Evolutionary conservation across 2,888 invertebrate species (phyloP).

Genomic region (Dicranocentrus wangi): DNA sequence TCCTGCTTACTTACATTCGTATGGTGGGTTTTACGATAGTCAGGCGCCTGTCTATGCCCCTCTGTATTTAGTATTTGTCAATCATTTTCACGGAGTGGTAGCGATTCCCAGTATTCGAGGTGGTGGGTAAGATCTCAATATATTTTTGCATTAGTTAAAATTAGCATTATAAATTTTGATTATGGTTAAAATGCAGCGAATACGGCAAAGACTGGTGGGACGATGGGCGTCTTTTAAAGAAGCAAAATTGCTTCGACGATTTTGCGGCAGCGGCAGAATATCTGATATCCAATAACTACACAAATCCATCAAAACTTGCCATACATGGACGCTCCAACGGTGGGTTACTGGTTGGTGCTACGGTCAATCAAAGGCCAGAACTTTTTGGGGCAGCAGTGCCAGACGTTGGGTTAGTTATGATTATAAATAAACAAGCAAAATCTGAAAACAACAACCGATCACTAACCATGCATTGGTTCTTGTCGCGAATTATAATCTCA

Average conservation of each 20-base stretch:
- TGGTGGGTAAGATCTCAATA: conserved; percentile 92
- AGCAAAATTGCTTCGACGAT: conserved; percentile 98
- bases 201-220: conserved; percentile 88
- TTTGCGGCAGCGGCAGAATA: conserved; percentile 94
- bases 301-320: conserved; percentile 80
- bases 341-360: conserved; percentile 96
- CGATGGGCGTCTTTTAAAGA: conserved; percentile 90
- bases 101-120: conserved; percentile 96
- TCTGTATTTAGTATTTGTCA: conserved; percentile 90
- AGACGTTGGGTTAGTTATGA: conserved; percentile 87
- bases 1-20: conserved; percentile 50
- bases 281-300: conserved; percentile 86
- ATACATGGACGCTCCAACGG: conserved; percentile 87
- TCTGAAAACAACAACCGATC: neutral
- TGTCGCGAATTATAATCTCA: no score
- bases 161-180: no score
- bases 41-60: conserved; percentile 79
- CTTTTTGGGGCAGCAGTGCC: conserved; percentile 93
- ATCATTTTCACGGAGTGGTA: conserved; percentile 89
- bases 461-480: no score
- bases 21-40: conserved; percentile 6
- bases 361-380: conserved; percentile 95
- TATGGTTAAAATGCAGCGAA: no score
- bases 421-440: conserved; percentile 76
- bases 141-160: no score